These are phyloP conservation scores for Lordiphosa stackelbergi DNA, from an alignment of 1,140 invertebrate species.

Conservation along the genomic window DNA sequence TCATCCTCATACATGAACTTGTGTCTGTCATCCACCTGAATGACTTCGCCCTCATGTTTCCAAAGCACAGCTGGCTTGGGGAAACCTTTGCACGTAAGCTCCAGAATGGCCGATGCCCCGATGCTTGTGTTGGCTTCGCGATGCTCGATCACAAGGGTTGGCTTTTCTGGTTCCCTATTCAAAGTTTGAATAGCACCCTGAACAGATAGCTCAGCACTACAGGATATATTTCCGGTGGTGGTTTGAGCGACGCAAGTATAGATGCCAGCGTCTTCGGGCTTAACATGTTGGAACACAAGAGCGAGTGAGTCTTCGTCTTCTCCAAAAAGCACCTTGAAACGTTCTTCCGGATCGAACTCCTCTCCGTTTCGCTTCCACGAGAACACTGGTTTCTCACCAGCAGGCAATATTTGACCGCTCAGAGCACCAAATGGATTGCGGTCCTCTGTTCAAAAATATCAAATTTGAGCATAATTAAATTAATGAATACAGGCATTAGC, in stretches of 20 bases:
- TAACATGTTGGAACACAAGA: slow-evolving; percentile 94
- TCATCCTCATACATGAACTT: slow-evolving; percentile 95
- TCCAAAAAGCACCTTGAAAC: slow-evolving; percentile 94
- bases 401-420: slow-evolving; percentile 82
- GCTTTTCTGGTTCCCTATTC: slow-evolving; percentile 88
- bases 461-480: not conserved
- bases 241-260: slow-evolving; percentile 97
- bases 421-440: slow-evolving; percentile 89
- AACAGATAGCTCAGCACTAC: slow-evolving; percentile 94
- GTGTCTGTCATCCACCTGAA: slow-evolving; percentile 88
- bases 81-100: slow-evolving; percentile 94
- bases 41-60: slow-evolving; percentile 90
- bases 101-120: slow-evolving; percentile 96
- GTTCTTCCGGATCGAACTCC: slow-evolving; percentile 92
- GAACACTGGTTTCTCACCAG: slow-evolving; percentile 89
- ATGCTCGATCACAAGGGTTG: slow-evolving; percentile 86
- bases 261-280: slow-evolving; percentile 93
- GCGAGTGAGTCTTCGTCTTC: slow-evolving; percentile 95
- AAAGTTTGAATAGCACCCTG: slow-evolving; percentile 90
- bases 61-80: slow-evolving; percentile 95
- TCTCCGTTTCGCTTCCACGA: slow-evolving; percentile 94
- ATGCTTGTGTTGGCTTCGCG: slow-evolving; percentile 85
- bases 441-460: slow-evolving; percentile 80
- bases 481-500: too few species aligned
- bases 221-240: slow-evolving; percentile 92